Base-by-base conservation (phyloP, 2,797 vertebrate genomes). In the Bucorvus abyssinicus region DNA sequence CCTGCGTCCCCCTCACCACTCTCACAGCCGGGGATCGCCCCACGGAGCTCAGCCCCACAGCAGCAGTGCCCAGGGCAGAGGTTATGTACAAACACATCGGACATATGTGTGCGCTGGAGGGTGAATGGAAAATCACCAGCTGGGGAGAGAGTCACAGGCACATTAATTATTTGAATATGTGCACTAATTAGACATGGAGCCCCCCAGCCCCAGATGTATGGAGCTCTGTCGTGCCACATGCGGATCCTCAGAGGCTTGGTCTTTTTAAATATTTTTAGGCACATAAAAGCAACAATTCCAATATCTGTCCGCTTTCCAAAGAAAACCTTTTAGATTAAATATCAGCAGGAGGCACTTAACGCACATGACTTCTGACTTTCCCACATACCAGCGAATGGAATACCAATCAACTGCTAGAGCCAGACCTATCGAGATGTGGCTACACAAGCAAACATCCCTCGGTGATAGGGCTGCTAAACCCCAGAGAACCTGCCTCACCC, bases 31-130 rank as follows among this genome's bases (percentile, higher is more conserved):
- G 38, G 53, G 24, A 22, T n/a, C 4, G 1, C 32, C 24, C 52
- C 5, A 4, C 2, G 1, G 67, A 65, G 67, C 75, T 32, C 19
- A 12, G 47, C 64, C 2, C 0, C 49, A 2, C 60, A 26, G 42
- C 16, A 80, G 67, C 45, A 8, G 36, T 4, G 23, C 32, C 75
- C 63, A 9, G 79, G 56, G 69, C 29, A 64, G 21, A 15, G n/a
- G 38, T 17, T 34, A 22, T 14, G 24, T 7, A 63, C 17, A 34
- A 75, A 71, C 8, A 16, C 45, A 52, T 24, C 60, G 1, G 20
- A 45, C 32, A 7, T 0, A 1, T 0, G 1, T 20, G 12, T 6
- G 12, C 7, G 1, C 15, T 56, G 27, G 21, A 52, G 36, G 24
- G 32, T 13, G 74, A 78, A 42, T 0, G 52, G 32, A 55, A 75